Conservation (phyloP, 2,113 vertebrate species). For the Notiomystis cincta region DNA sequence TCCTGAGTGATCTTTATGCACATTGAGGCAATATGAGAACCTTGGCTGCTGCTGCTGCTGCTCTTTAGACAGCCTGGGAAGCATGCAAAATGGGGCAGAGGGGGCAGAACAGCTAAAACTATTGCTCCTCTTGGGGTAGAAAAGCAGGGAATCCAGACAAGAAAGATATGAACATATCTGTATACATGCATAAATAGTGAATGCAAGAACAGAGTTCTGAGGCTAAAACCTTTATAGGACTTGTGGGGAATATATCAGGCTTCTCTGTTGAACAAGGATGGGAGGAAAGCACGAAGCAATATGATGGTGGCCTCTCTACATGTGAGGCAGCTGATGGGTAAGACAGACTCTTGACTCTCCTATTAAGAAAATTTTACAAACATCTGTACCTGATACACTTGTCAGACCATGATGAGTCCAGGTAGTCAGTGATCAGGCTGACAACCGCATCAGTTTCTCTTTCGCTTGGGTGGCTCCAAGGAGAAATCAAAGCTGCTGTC, state of each 20-base stretch:
- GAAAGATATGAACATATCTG: background rate
- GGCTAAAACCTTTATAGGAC: background rate
- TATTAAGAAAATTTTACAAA: background rate
- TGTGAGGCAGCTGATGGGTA: background rate
- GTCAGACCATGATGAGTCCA: background rate
- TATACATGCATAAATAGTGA: background rate
- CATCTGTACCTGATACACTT: conserved; percentile 35
- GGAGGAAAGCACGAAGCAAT: background rate
- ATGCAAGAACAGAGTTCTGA: background rate
- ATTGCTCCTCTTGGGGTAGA: background rate
- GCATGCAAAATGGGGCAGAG: background rate
- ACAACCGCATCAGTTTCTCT: background rate
- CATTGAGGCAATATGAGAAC: background rate
- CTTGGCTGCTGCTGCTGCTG: background rate
- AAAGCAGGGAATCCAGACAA: background rate
- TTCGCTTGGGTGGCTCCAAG: background rate
- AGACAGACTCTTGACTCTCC: background rate
- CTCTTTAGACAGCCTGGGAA: background rate
- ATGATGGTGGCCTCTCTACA: background rate
- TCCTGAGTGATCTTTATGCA: background rate
- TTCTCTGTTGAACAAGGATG: background rate
- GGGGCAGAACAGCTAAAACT: background rate
- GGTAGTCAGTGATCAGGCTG: background rate
- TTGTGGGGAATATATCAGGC: background rate
- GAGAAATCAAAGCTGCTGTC: conserved; percentile 15